Evolutionary conservation across 2,888 invertebrate species (phyloP), one percentile per base, ranked within the genome.

Genomic region (Habroteleia sp.): DNA sequence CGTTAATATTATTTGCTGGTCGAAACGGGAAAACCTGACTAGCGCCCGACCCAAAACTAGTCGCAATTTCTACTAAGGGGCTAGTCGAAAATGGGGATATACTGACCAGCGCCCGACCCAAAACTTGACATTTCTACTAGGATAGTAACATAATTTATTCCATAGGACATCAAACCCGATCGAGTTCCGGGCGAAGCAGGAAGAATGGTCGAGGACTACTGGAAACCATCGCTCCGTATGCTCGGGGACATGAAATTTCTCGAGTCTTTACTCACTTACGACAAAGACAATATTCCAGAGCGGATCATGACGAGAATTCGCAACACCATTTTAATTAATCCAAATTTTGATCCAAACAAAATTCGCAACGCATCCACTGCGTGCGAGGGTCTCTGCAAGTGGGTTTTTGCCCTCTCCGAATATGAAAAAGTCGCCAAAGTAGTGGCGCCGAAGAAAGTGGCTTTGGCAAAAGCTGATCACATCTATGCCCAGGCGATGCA

Each of bases 391-490:
- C 90, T 96, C 82, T 97, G 97, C 87, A 94, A 95, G 84, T 99
- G 98, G 99, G 96, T 98, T 6, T 93, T 96, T 76, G 98, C 98
- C 0, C 93, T 99, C 87, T 95, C 96, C 1, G 95, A 97, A 83
- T 99, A 98, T 87, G 97, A 98, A 88, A 94, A 94, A 80, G 97
- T 97, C 0, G 96, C 97, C 0, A 95, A 95, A 88, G 92, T 96
- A 8, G 95, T 97, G 11, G 97, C 97, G 0, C 99, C 99, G 0
- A 99, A 98, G 89, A 97, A 96, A 87, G 91, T 94, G 75, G 95
- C 96, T 0, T 89, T 99, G 73, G 94, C 94, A 0, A 93, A 93
- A 72, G 98, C 98, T 0, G 96, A 98, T 83, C 92, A 92, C 0
- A 93, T 94, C 20, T 95, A 96, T 85, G 91, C 92, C 75, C 90